Base-by-base conservation (phyloP, 2,888 invertebrate species). In the Diarsia mendica region DNA sequence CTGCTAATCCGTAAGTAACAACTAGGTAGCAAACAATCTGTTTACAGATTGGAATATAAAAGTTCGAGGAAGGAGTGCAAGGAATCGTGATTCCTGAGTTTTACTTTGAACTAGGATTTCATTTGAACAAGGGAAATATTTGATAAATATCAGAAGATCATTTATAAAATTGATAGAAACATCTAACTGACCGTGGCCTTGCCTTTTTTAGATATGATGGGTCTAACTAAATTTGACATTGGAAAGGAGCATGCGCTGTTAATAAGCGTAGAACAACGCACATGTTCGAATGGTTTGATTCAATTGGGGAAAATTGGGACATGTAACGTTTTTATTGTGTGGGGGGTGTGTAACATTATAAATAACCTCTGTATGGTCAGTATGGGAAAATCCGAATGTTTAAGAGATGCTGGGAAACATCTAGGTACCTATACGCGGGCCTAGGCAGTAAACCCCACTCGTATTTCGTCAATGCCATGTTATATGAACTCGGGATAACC, bases 241-340 rank as follows among this genome's bases (percentile, higher is more conserved):
- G 15, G 3, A 64, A 46, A 75, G 33, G 65, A 53, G 33, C 77
- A 75, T 75, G 74, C 65, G 66, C 74, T 39, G 53, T 53, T 13
- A 33, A 1, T 10, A n/a, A 20, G 18, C n/a, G 1, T 60, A 18
- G 13, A n/a, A 13, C 61, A n/a, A 20, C 48, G 39, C 44, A 28
- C 28, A 44, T 76, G 44, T 44, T 28, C 28, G 48, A 60, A 75
- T 28, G 49, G 28, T 44, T 60, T 49, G 49, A 48, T 73, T 46
- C n/a, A 33, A 18, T 33, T n/a, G 1, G 20, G 23, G 4, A 15
- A 9, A 65, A 48, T 23, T 2, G n/a, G 15, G 18, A 23, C 23
- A 39, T 39, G 39, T 39, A 10, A 9, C n/a, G 5, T 20, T 73
- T 55, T 48, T 28, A 18, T 46, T 58, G 23, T 55, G 18, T 18